phyloP scores from a whole-genome alignment of 92 coral and sea anemone species.

The Micromussa lordhowensis region DNA sequence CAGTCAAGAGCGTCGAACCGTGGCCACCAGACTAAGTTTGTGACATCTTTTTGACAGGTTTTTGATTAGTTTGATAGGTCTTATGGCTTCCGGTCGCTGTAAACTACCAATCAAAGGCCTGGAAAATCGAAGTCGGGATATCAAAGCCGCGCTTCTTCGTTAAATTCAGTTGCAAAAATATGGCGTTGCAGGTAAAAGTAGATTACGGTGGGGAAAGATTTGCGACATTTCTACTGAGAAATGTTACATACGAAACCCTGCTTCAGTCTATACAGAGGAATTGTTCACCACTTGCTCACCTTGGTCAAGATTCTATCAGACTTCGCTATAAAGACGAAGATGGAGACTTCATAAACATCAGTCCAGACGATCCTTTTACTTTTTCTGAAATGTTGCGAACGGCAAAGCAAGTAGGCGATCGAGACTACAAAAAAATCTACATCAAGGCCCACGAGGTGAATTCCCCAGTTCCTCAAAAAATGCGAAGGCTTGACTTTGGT shows the following conservation, averaged over 20 bases:
- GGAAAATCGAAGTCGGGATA: background rate
- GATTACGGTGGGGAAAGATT: slow-evolving; percentile 43
- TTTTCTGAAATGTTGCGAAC: slow-evolving; percentile 39
- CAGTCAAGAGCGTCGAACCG: no score
- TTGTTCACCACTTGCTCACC: slow-evolving; percentile 43
- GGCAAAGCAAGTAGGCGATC: slow-evolving; percentile 33
- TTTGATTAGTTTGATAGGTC: no score
- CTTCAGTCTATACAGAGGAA: slow-evolving; percentile 5
- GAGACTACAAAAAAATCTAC: slow-evolving; percentile 36
- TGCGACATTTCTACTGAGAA: slow-evolving; percentile 26
- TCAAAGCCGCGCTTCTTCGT: slow-evolving; percentile 1
- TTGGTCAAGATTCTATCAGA: slow-evolving; percentile 34
- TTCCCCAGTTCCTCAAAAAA: slow-evolving; percentile 30
- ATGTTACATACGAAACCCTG: slow-evolving; percentile 26
- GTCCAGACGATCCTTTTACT: slow-evolving; percentile 30
- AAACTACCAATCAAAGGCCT: no score
- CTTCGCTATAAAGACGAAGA: no score
- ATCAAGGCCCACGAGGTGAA: slow-evolving; percentile 44
- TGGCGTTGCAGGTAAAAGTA: slow-evolving; percentile 43
- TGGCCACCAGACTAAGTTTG: no score
- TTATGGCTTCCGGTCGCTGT: no score
- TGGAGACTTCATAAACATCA: slow-evolving; percentile 39
- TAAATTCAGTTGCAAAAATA: slow-evolving; percentile 16
- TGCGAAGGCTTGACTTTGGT: no score
- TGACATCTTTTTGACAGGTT: no score